These are phyloP conservation scores for Oasisia sp. DNA, from an alignment of 2,888 invertebrate genomes.

Conservation along the genomic window DNA sequence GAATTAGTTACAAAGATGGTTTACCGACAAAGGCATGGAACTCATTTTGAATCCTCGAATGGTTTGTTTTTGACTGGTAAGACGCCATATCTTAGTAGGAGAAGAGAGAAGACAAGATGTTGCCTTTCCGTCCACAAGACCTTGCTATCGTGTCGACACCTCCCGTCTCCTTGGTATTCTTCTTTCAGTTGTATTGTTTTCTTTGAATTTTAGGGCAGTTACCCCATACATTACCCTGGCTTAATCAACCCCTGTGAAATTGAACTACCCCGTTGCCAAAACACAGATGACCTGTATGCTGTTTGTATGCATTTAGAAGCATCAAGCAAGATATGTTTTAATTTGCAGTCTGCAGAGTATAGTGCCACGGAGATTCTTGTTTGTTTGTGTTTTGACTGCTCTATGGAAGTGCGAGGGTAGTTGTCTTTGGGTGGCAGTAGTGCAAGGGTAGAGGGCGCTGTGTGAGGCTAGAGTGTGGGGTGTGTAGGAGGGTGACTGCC, in stretches of 20 bases:
- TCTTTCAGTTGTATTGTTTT: conserved; percentile 3
- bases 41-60: neutral
- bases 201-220: neutral
- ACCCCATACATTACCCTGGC: neutral
- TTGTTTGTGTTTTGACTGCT: too few species aligned
- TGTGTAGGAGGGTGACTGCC: neutral
- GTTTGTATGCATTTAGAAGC: too few species aligned
- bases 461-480: too few species aligned
- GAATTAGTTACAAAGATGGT: neutral
- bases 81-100: neutral
- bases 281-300: too few species aligned
- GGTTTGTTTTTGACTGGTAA: neutral
- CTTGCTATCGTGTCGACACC: neutral
- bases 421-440: neutral
- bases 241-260: neutral
- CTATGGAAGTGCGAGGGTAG: neutral
- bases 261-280: neutral
- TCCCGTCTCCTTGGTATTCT: neutral
- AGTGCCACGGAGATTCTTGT: too few species aligned
- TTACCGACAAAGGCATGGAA: neutral
- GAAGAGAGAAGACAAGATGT: neutral
- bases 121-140: neutral
- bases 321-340: too few species aligned
- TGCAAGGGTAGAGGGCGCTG: too few species aligned
- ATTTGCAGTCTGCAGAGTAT: too few species aligned